Evolutionary conservation across 2,888 invertebrate genomes (phyloP), one percentile per base, ranked within the genome.

Genomic region (Tineola bisselliella): DNA sequence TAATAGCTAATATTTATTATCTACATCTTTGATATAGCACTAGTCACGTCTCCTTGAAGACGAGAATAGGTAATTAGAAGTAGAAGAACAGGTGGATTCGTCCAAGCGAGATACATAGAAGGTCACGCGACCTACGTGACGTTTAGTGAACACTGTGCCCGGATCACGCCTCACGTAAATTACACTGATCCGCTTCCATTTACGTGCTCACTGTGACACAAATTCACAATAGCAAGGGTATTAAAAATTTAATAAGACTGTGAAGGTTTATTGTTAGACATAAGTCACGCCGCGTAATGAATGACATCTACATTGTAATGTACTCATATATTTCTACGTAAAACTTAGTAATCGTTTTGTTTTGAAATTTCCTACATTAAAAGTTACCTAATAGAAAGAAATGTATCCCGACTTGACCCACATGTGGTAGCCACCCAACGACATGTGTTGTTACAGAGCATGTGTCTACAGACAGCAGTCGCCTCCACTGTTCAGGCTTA

Each of bases 131-230:
- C 15, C 48, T 54, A 54, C 54, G 54, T 54, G 54, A 54, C 25
- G 54, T 25, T 54, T 25, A 19, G 18, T 25, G 25, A 13, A 54
- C 8, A 19, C 18, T 19, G 19, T 54, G 17, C 18, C 17, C n/a
- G 54, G 25, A 19, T 54, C 25, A 25, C 54, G n/a, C 12, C 11
- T 6, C 54, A 54, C 54, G 54, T 54, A 54, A 54, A 54, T 54
- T 54, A 48, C 48, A 48, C 48, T 17, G 48, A 48, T 48, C 48
- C 48, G 48, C 15, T 48, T 48, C 48, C 48, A 18, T 48, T 48
- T 17, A 18, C 48, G 48, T 48, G 48, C 18, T 48, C n/a, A 17
- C 48, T 48, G 48, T 48, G 15, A 48, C 38, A 38, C 38, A 38
- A 38, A 38, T 38, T 6, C 38, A 38, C 38, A 38, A 38, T 38